Base-by-base conservation (phyloP, 2,888 invertebrate genomes). In the Incurvaria masculella region DNA sequence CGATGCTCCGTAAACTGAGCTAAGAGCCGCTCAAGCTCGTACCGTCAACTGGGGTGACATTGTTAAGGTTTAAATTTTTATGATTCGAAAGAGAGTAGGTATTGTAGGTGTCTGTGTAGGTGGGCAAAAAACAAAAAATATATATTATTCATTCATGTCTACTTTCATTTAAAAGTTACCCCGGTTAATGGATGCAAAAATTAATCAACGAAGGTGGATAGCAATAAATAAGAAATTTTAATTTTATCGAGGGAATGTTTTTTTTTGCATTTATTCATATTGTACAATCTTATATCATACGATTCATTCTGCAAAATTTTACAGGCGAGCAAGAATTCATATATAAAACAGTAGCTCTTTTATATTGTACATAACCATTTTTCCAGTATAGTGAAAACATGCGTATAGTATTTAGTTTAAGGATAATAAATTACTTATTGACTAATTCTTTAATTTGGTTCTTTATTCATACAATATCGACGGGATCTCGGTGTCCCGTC, bases 311-410 rank as follows among this genome's bases (percentile, higher is more conserved):
- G 78, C 78, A 78, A 78, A 78, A 76, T 78, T 75, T 75, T 79
- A 79, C 79, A 79, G 72, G 79, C 79, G 79, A 79, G 76, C 79
- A 76, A 79, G 78, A 78, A 79, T 78, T 79, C 76, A 76, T 78
- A 76, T 79, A 79, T 75, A 79, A 79, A 79, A 79, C 76, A 71
- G 72, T 71, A 76, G 76, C 75, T 76, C 75, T 69, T 74, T 72
- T 74, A 65, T 75, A 76, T 76, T 74, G 72, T 79, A 78, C 75
- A 76, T 78, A 76, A 78, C 75, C 76, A 72, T 74, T 75, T 67
- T 75, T 75, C 74, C 75, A 75, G 74, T 78, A 79, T 74, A 78
- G 76, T 79, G 78, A 78, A 79, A 79, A 79, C 79, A 79, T 79
- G 79, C 79, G 73, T 79, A 79, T 76, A 79, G 78, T 74, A 74